Evolutionary conservation across 2,888 invertebrate species (phyloP), one percentile per base, ranked within the genome.

Genomic region (Eugnorisma glareosa): DNA sequence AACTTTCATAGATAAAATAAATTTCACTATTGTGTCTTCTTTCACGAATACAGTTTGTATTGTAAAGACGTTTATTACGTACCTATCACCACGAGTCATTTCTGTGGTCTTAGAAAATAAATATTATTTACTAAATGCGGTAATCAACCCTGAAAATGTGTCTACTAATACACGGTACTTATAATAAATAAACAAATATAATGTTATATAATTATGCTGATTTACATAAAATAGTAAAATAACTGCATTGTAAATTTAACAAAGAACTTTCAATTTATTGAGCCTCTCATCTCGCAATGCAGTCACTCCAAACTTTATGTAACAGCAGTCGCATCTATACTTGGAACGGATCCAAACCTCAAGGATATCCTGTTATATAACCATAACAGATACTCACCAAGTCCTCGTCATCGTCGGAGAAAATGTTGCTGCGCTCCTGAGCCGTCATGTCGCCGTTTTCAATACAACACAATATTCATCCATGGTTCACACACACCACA

Each of bases 341-440:
- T 93, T 93, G 94, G 94, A 93, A 89, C 89, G 67, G 86, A 15
- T 92, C 93, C 94, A 93, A 93, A 87, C 82, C 88, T 89, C 90
- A 91, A 90, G 91, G 93, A 93, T 89, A 85, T 89, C 87, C 86
- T 86, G 88, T 92, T 93, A 91, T 80, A 89, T 92, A 93, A 92
- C 75, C n/a, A 69, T 63, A 77, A 73, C 31, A 81, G 72, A 59
- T 86, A 90, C 96, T 93, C 88, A 96, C 96, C 96, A 96, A 90
- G 81, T 96, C 96, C 91, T 96, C 96, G 86, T 96, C 96, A 83
- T 96, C 95, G 86, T 96, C 96, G 45, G 95, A 87, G 89, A 96
- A 96, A 90, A 96, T 95, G 79, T 96, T 96, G 71, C 93, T 94
- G 88, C 95, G 91, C 73, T 96, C 96, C 91, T 94, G 94, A 83